These are phyloP conservation scores for Trissolcus basalis DNA, from an alignment of 1,140 invertebrate genomes.

Conservation along the genomic window DNA sequence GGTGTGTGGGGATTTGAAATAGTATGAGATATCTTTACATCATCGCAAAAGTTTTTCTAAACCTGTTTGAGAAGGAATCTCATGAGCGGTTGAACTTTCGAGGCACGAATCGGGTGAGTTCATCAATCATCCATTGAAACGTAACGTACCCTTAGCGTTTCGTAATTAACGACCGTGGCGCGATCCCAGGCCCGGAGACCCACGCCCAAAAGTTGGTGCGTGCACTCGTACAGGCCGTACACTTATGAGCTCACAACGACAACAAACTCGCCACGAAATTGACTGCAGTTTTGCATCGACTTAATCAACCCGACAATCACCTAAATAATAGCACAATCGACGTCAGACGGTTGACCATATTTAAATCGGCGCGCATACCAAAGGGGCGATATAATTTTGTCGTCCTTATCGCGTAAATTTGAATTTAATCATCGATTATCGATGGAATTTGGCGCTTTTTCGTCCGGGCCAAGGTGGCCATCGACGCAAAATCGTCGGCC, in stretches of 20 bases:
- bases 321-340: too few species aligned
- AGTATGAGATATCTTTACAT: too few species aligned
- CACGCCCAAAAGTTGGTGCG: slow-evolving; percentile 51
- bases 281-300: slow-evolving; percentile 45
- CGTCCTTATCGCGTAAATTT: too few species aligned
- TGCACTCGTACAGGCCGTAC: slow-evolving; percentile 26
- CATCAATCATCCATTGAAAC: slow-evolving; percentile 61
- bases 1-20: too few species aligned
- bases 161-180: slow-evolving; percentile 57
- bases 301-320: too few species aligned
- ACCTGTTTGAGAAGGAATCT: slow-evolving; percentile 50
- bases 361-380: too few species aligned
- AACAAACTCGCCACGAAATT: slow-evolving; percentile 51
- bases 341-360: too few species aligned
- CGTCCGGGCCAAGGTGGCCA: too few species aligned
- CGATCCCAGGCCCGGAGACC: slow-evolving; percentile 39
- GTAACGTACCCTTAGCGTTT: slow-evolving; percentile 56
- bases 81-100: slow-evolving; percentile 34
- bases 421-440: background rate
- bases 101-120: slow-evolving; percentile 45
- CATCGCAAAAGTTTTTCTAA: slow-evolving; percentile 12
- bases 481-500: slow-evolving; percentile 21
- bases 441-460: too few species aligned
- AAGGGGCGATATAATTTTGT: too few species aligned
- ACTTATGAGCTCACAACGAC: slow-evolving; percentile 24